Base-by-base conservation (phyloP, 2,797 vertebrate genomes). In the Carcharodon carcharias region DNA sequence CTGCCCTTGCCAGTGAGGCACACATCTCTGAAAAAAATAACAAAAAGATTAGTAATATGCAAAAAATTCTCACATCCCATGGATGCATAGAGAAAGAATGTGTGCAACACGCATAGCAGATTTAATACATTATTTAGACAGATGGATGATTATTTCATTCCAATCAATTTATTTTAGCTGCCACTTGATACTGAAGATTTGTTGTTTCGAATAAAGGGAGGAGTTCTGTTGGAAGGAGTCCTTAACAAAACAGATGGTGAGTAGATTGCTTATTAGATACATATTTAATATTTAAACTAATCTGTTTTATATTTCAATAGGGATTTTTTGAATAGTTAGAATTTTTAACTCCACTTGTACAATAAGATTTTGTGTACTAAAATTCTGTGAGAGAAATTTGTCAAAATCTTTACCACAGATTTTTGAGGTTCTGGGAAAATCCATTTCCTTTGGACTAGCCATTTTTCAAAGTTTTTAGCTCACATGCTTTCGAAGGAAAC, bases 161-260 rank as follows among this genome's bases (percentile, higher is more conserved):
- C 45, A 85, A 63, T 63, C 14, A 61, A 61, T 92, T 88, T 92
- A 18, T 93, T 67, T 45, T 23, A 93, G 91, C 14, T 93, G 91
- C 91, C 91, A 40, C 21, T 95, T n/a, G 69, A 77, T 12, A 7
- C 26, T 9, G 28, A 95, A n/a, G 14, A 35, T 56, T 95, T 95
- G 65, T 26, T 95, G 50, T 95, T 77, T n/a, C 94, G 94, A 35
- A 54, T 95, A 77, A 95, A 56, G 18, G 94, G 94, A 14, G 94
- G 94, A 56, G 5, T 95, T 95, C 16, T 11, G 11, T 77, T 95
- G 94, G 67, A 40, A 54, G 69, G 94, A 56, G 4, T 18, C 7
- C 14, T 95, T 14, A 54, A 8, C 26, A 77, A 77, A 77, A 8
- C 26, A 16, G 69, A 58, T 77, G 94, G 94, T 95, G 54, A 95